phyloP scores from a whole-genome alignment of 2,797 vertebrate genomes.

The Rhinogobio ventralis region DNA sequence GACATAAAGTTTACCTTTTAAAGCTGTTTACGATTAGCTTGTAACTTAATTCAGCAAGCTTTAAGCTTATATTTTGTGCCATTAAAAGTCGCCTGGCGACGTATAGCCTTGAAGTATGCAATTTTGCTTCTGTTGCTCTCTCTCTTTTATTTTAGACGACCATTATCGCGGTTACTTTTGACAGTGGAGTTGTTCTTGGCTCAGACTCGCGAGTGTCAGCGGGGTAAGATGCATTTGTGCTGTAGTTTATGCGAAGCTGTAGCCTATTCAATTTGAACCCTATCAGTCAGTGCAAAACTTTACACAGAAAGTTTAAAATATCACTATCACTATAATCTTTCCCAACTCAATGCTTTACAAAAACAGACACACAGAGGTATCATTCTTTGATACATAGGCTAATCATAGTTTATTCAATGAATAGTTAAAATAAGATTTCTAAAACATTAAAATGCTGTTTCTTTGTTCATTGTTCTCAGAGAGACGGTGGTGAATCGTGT shows the following conservation, averaged over 20 bases:
- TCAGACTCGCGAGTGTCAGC: conserved; percentile 91
- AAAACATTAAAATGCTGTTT: background rate
- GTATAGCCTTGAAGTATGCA: too few species aligned
- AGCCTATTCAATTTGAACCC: background rate
- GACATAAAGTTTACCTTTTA: background rate
- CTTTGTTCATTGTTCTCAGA: background rate
- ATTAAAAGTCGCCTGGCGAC: background rate
- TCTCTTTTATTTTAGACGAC: conserved; percentile 78
- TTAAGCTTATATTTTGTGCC: background rate
- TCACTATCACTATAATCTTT: background rate
- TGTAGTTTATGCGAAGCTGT: background rate
- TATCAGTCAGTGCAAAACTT: too few species aligned
- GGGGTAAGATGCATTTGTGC: conserved; percentile 74
- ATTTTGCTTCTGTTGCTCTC: background rate
- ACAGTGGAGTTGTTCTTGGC: conserved; percentile 85
- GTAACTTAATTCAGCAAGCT: background rate
- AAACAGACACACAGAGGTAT: background rate
- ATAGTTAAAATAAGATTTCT: background rate
- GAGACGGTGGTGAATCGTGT: conserved; percentile 83
- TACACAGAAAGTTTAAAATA: background rate
- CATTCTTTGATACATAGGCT: background rate
- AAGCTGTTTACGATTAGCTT: background rate
- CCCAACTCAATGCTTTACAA: background rate
- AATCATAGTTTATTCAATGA: background rate
- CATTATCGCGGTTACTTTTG: conserved; percentile 84